These are phyloP conservation scores for Mellivora capensis DNA, from an alignment of 2,113 vertebrate species.

Conservation along the genomic window DNA sequence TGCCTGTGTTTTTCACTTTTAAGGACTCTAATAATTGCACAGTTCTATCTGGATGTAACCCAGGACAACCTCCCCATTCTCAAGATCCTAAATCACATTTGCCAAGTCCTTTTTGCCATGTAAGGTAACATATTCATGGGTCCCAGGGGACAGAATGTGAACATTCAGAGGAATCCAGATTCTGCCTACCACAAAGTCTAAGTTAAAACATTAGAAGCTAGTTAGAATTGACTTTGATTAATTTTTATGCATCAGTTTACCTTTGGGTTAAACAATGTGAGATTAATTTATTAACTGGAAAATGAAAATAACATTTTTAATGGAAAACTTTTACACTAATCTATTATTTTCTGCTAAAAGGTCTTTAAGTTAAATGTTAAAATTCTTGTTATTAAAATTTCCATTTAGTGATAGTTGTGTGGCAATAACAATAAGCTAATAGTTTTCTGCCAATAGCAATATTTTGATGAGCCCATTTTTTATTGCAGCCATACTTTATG, in stretches of 20 bases:
- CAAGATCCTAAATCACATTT: background rate
- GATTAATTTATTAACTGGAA: constrained; percentile 15
- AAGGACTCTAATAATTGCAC: background rate
- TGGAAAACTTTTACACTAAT: background rate
- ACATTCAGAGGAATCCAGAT: background rate
- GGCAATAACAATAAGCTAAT: background rate
- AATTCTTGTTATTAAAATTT: constrained; percentile 50
- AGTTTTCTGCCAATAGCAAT: background rate
- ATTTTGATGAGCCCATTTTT: constrained; percentile 51
- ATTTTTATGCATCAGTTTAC: background rate
- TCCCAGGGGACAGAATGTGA: background rate
- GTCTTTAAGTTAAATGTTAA: constrained; percentile 24
- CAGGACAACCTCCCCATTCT: background rate
- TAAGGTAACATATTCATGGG: background rate
- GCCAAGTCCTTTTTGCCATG: background rate
- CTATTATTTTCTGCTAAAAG: constrained; percentile 51
- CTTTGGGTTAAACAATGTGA: background rate
- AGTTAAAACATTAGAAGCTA: background rate
- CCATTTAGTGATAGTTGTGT: background rate
- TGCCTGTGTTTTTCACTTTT: background rate
- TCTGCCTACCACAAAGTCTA: background rate
- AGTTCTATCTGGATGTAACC: background rate
- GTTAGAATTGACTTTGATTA: background rate
- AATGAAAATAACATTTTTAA: constrained; percentile 50
- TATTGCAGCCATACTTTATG: background rate